A percentile compares a stretch with the other conserved stretches of the same genome.
Conservation (phyloP, 2,113 vertebrate genomes). For the Saimiri boliviensis region DNA sequence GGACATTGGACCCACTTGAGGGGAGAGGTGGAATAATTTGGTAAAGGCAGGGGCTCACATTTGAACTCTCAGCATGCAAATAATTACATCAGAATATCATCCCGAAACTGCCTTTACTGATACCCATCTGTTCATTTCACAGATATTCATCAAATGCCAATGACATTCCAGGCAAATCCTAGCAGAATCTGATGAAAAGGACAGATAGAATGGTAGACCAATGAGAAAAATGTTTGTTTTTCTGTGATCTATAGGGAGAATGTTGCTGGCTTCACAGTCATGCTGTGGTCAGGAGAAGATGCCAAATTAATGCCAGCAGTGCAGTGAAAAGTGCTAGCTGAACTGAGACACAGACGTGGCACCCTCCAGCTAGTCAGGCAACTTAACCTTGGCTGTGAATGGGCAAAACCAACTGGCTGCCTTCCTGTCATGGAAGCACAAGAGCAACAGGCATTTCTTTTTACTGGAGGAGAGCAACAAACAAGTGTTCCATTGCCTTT, state of each 20-base stretch:
- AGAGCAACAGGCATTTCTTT: conserved; percentile 42
- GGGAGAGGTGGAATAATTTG: not conserved
- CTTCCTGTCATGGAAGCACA: conserved; percentile 5
- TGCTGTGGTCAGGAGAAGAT: not conserved
- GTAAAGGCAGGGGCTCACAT: not conserved
- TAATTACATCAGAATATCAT: not conserved
- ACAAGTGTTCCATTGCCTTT: conserved; percentile 44
- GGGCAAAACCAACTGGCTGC: not conserved
- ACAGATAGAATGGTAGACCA: too few species aligned
- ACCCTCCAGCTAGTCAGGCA: not conserved
- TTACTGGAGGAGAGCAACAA: conserved; percentile 43
- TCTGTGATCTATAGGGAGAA: not conserved
- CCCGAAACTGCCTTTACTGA: not conserved
- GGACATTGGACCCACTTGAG: not conserved
- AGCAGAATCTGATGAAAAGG: not conserved
- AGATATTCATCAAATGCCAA: not conserved
- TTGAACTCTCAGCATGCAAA: not conserved
- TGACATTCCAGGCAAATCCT: too few species aligned
- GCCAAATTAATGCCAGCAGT: not conserved
- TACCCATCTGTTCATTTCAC: not conserved
- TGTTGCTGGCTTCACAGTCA: not conserved
- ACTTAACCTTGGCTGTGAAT: not conserved
- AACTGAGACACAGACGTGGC: not conserved
- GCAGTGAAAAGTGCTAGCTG: not conserved
- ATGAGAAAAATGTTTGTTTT: not conserved